Conservation (phyloP, 2,888 invertebrate genomes). For the Macropis europaea region DNA sequence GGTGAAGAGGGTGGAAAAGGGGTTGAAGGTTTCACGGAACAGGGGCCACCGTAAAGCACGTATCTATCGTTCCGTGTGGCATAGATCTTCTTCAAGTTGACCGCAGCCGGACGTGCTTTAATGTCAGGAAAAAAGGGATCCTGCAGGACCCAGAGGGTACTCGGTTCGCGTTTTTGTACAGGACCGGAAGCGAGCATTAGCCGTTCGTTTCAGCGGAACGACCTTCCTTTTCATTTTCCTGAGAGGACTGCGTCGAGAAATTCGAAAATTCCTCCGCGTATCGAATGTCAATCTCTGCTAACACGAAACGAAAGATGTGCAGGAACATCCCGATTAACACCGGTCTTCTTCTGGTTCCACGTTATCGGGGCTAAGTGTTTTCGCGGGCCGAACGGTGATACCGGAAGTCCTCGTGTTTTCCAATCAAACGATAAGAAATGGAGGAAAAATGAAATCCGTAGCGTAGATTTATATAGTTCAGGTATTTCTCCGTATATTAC, state of each 20-base stretch:
- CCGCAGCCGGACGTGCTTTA: conserved; percentile 27
- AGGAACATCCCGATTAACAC: conserved; percentile 13
- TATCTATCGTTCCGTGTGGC: conserved; percentile 15
- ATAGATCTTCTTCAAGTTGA: conserved; percentile 30
- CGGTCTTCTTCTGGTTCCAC: background rate
- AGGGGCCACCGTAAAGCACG: background rate
- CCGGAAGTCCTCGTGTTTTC: background rate
- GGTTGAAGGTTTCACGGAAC: background rate
- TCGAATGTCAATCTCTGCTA: conserved; percentile 36
- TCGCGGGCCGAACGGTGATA: background rate
- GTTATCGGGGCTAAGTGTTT: conserved; percentile 6
- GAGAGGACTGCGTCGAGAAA: background rate
- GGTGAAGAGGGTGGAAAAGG: background rate
- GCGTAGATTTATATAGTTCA: conserved; percentile 8
- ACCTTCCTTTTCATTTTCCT: background rate
- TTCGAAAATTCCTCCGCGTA: conserved; percentile 16
- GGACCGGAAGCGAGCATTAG: conserved; percentile 2
- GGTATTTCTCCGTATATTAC: conserved; percentile 10
- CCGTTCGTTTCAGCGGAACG: conserved; percentile 10
- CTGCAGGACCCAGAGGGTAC: background rate
- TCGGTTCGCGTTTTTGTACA: background rate
- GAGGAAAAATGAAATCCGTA: conserved; percentile 20
- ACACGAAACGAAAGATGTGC: conserved; percentile 44
- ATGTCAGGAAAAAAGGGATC: conserved; percentile 19
- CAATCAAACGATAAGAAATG: background rate